A percentile compares a stretch with the other conserved stretches of the same genome.
Evolutionary conservation across 1,140 invertebrate genomes (phyloP).

Genomic region (Rhizoglyphus robini): DNA sequence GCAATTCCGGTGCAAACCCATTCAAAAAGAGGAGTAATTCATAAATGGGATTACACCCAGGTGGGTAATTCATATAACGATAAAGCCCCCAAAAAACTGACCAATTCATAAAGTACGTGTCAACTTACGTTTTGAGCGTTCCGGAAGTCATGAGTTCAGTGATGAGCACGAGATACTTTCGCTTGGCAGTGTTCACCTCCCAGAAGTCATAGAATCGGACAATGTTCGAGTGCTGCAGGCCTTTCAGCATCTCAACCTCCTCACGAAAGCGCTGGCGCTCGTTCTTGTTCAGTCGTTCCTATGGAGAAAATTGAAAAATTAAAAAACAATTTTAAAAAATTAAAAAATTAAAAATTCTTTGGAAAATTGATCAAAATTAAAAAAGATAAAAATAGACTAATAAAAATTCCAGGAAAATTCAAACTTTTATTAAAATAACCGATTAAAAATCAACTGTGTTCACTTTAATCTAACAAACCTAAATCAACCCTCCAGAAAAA

Average conservation of each 20-base stretch:
- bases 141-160: constrained; percentile 99
- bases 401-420: not conserved
- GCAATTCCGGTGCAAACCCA: too few relatives aligned
- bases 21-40: too few relatives aligned
- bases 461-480: too few relatives aligned
- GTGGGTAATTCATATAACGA: too few relatives aligned
- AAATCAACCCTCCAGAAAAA: too few relatives aligned
- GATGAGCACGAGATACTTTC: constrained; percentile 95
- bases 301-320: not conserved
- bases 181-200: constrained; percentile 72
- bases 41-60: too few relatives aligned
- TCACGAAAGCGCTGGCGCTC: constrained; percentile 91
- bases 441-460: too few relatives aligned
- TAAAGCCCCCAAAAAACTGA: too few relatives aligned
- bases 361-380: too few relatives aligned
- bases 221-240: constrained; percentile 97
- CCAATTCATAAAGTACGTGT: too few relatives aligned
- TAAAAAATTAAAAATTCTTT: not conserved
- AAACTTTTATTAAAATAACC: too few relatives aligned
- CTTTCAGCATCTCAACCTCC: constrained; percentile 97
- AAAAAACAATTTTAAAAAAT: constrained; percentile 2
- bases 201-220: constrained; percentile 99
- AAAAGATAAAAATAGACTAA: not conserved
- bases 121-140: constrained; percentile 83
- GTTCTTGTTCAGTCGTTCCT: constrained; percentile 43